Evolutionary conservation across 2,888 invertebrate genomes (phyloP), one percentile per base, ranked within the genome.

Genomic region (Melanchra persicariae): DNA sequence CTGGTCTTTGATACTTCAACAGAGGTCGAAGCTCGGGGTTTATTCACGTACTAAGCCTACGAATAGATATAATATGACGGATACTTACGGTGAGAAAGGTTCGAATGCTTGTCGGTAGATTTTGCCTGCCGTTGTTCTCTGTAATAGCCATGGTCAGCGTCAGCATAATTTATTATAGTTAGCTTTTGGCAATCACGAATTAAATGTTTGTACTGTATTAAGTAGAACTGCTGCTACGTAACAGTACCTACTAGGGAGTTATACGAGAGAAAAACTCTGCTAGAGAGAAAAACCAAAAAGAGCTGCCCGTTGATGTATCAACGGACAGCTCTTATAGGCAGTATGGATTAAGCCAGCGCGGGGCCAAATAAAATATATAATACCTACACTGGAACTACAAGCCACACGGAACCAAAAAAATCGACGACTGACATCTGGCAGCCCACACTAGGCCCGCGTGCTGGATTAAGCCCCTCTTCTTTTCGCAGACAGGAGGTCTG

Each of bases 51-150:
- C 30, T 30, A 30, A 1, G 30, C 30, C 30, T 2, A 30, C 30
- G 30, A 5, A 24, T 54, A 54, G 26, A 9, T 30, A 30, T 19
- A 2, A 9, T 2, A 12, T 7, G 6, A 12, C 0, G 1, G 40
- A 51, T 88, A 91, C 83, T 91, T 93, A 24, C 84, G 85, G 0
- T 80, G 82, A 17, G 82, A 78, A 0, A 84, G 70, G 63, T 87
- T 87, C 24, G 75, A 77, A 40, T 67, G 57, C 37, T 60, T 81
- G 30, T 79, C 78, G 51, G 79, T 74, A 34, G 73, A 70, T 75
- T 83, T 87, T 12, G 75, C 55, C 0, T 34, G 4, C 26, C 19
- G 22, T 19, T 26, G 19, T 8, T 71, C 66, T 66, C 91, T 90
- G 79, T n/a, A 74, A 68, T 65, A 54, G 2, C 61, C 61, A 63